Evolutionary conservation across 2,113 vertebrate species (phyloP), one percentile per base, ranked within the genome.

Genomic region (Ariopsis seemanni): DNA sequence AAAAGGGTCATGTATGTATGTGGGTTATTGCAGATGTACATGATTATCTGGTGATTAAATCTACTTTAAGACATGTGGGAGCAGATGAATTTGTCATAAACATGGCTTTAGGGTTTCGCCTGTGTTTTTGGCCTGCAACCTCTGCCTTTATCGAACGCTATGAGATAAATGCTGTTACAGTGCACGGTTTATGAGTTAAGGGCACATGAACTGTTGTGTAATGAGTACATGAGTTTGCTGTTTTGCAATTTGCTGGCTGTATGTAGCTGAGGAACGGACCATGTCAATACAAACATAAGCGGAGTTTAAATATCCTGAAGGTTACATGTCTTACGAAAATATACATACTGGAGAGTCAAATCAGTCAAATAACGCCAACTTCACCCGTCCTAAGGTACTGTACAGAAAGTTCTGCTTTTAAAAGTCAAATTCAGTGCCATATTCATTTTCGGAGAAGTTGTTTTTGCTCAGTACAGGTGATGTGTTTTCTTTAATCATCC

Each of bases 61-160:
- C 5, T 72, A 5, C 63, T 85, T 22, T 79, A 85, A 71, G 18
- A 18, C 53, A 67, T 20, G 30, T 42, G 81, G 25, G 11, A 75
- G 30, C 72, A 74, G 91, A 91, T 89, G 90, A 85, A 27, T 53
- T 1, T 62, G 79, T 53, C 69, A 87, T 91, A 91, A 88, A 89
- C 63, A 62, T 34, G 42, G 14, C 67, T 74, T 5, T n/a, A n/a
- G 20, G 74, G 22, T 27, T 72, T 63, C 48, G 12, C 15, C 63
- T 27, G 58, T 34, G 34, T 87, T 72, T 48, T 18, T 57, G 22
- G 4, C 57, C 14, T 72, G 63, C 4, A n/a, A 86, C 34, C 65
- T 84, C 53, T 58, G 50, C 12, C 25, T 63, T 42, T 84, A 87
- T 86, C 83, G 79, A 79, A 82, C 75, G 69, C 27, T 67, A 60